Evolutionary conservation across 2,888 invertebrate genomes (phyloP).

Genomic region (Eristalis arbustorum): DNA sequence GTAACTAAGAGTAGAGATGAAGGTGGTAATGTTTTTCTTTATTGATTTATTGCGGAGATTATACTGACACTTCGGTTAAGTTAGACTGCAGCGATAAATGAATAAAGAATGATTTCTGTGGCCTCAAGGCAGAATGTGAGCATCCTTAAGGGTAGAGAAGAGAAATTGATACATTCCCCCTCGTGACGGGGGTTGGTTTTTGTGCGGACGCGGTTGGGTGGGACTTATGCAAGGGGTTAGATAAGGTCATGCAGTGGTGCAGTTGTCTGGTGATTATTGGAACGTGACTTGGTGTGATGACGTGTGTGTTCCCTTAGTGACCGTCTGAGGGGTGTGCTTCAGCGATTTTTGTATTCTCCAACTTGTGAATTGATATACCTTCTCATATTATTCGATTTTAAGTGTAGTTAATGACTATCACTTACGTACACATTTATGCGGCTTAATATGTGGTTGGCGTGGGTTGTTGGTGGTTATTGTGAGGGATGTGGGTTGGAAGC

Average conservation of each 20-base stretch:
- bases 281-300: slow-evolving; percentile 37
- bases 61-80: slow-evolving; percentile 39
- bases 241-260: slow-evolving; percentile 39
- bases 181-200: neutral
- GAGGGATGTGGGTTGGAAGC: neutral
- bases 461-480: neutral
- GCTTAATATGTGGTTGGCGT: neutral
- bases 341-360: neutral
- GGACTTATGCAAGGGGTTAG: slow-evolving; percentile 51
- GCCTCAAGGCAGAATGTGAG: slow-evolving; percentile 35
- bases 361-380: neutral
- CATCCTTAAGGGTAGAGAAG: slow-evolving; percentile 20
- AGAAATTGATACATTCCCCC: neutral
- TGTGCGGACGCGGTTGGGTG: neutral
- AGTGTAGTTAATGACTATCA: neutral
- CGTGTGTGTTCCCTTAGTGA: neutral
- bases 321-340: neutral
- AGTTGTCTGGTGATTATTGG: slow-evolving; percentile 19
- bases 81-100: slow-evolving; percentile 11
- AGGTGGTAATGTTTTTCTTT: slow-evolving; percentile 16
- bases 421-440: neutral
- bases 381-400: neutral
- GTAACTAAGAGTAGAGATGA: neutral
- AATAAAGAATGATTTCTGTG: neutral
- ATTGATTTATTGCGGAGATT: slow-evolving; percentile 67